Conservation (phyloP, 1,140 invertebrate genomes). For the Drosophila bocqueti region DNA sequence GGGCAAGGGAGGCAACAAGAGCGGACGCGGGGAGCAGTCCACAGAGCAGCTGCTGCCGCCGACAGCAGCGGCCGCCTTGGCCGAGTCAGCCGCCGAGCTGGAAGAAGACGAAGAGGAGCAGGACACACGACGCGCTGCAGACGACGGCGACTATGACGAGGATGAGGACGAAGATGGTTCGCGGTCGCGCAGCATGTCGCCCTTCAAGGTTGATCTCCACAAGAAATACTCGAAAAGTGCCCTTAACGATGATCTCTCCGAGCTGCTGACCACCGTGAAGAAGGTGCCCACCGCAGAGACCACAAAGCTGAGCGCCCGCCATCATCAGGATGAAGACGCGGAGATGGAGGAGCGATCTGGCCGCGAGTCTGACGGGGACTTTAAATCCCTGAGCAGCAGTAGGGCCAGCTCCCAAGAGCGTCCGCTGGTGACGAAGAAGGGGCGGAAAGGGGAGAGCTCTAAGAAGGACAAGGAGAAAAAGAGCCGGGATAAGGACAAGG, state of each 20-base stretch:
- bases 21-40: slow-evolving; percentile 19
- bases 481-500: slow-evolving; percentile 42
- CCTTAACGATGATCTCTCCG: slow-evolving; percentile 83
- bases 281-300: slow-evolving; percentile 66
- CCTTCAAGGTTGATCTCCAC: slow-evolving; percentile 84
- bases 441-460: slow-evolving; percentile 31
- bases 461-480: slow-evolving; percentile 51
- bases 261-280: slow-evolving; percentile 78
- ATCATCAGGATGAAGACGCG: slow-evolving; percentile 67
- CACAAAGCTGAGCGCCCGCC: slow-evolving; percentile 62
- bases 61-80: slow-evolving; percentile 72
- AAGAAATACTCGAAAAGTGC: slow-evolving; percentile 85
- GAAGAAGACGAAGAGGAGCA: slow-evolving; percentile 63
- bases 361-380: slow-evolving; percentile 64
- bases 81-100: slow-evolving; percentile 73
- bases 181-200: slow-evolving; percentile 77
- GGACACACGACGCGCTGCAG: background rate
- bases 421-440: slow-evolving; percentile 34
- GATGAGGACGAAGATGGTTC: slow-evolving; percentile 63
- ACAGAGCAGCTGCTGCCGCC: slow-evolving; percentile 67
- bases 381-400: slow-evolving; percentile 65
- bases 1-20: slow-evolving; percentile 46
- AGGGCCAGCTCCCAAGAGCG: slow-evolving; percentile 45
- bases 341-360: slow-evolving; percentile 41
- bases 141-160: slow-evolving; percentile 29